Conservation (phyloP, 2,888 invertebrate species). For the Eilema caniola region DNA sequence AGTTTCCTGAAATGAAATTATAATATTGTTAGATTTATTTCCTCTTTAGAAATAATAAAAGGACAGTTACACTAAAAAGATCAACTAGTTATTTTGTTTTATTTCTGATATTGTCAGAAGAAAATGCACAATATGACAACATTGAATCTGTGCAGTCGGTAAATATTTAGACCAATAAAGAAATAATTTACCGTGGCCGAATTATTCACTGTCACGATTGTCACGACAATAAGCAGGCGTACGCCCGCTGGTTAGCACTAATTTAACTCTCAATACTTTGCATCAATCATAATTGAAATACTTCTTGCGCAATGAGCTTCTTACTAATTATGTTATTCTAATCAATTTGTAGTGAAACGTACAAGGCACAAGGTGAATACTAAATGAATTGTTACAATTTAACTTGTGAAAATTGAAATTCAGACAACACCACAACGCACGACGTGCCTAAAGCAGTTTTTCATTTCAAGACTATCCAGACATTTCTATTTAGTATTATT, state of each 20-base stretch:
- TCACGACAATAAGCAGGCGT: conserved; percentile 28
- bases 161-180: background rate
- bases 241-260: conserved; percentile 28
- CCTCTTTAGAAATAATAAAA: background rate
- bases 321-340: conserved; percentile 33
- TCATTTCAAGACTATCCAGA: too few species aligned
- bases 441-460: too few species aligned
- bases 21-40: too few species aligned
- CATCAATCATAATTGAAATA: conserved; percentile 40
- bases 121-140: background rate
- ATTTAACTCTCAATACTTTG: conserved; percentile 31
- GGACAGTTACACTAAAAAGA: background rate
- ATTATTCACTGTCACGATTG: conserved; percentile 35
- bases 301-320: conserved; percentile 27
- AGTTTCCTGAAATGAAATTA: too few species aligned
- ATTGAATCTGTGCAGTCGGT: background rate
- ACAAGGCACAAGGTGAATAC: background rate
- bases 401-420: too few species aligned
- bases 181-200: background rate
- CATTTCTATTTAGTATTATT: too few species aligned
- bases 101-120: background rate
- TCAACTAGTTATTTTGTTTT: background rate
- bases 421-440: too few species aligned
- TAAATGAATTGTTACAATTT: too few species aligned
- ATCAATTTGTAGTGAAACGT: conserved; percentile 11